Percentiles rank a stretch among this genome's conserved stretches.
phyloP scores from a whole-genome alignment of 2,113 vertebrate species.

The Entosphenus tridentatus region DNA sequence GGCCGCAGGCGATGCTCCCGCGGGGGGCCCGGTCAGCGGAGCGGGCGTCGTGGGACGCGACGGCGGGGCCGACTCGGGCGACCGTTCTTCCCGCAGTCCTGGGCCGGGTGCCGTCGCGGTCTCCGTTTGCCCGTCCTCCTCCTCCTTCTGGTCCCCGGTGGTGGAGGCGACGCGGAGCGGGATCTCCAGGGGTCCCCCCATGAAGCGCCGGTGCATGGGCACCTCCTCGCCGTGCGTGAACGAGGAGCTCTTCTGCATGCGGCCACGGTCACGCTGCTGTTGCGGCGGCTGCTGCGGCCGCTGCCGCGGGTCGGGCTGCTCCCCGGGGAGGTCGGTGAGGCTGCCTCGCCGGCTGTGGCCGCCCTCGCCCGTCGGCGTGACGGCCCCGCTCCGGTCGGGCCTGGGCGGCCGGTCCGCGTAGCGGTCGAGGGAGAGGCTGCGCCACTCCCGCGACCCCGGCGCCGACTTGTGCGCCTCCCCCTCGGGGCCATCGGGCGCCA shows the following conservation, averaged over 20 bases:
- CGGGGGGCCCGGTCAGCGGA: not conserved
- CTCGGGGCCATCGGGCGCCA: slow-evolving; percentile 25
- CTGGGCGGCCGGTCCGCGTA: slow-evolving; percentile 20
- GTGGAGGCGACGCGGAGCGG: slow-evolving; percentile 16
- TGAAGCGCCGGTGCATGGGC: slow-evolving; percentile 49
- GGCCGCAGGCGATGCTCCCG: not conserved
- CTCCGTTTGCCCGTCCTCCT: not conserved
- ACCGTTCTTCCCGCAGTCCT: too few relatives aligned
- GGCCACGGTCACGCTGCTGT: too few relatives aligned
- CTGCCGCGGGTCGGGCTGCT: not conserved
- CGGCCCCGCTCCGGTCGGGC: slow-evolving; percentile 14
- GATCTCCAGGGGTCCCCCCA: slow-evolving; percentile 68
- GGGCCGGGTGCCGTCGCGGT: not conserved
- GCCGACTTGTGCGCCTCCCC: slow-evolving; percentile 13
- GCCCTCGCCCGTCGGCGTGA: slow-evolving; percentile 15
- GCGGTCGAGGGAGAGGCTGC: slow-evolving; percentile 19
- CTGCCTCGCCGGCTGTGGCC: slow-evolving; percentile 36
- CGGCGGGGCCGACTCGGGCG: not conserved
- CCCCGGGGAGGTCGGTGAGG: slow-evolving; percentile 19
- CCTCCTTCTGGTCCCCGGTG: too few relatives aligned
- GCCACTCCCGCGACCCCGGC: not conserved
- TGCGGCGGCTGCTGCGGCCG: not conserved
- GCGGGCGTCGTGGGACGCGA: not conserved
- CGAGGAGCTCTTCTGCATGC: slow-evolving; percentile 67
- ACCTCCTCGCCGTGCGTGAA: slow-evolving; percentile 74